Percentiles rank a stretch among this genome's conserved stretches.
These are phyloP conservation scores for Aphelocoma californica DNA, from an alignment of 2,797 vertebrate species.

Conservation along the genomic window DNA sequence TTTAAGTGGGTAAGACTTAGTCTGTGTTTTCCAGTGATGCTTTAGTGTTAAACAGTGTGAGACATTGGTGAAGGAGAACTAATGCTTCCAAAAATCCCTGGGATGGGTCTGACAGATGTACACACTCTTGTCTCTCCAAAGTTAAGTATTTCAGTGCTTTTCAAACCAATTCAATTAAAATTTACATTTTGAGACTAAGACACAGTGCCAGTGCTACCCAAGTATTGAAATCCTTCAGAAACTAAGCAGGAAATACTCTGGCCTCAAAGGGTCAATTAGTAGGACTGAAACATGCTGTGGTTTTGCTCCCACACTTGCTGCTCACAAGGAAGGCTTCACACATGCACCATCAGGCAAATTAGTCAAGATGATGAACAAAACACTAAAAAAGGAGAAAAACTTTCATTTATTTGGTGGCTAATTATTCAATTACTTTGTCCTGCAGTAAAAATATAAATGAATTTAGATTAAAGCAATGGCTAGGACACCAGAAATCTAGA, in stretches of 20 bases:
- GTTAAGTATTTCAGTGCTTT: not conserved
- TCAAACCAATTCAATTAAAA: not conserved
- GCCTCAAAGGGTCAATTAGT: not conserved
- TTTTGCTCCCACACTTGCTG: rapidly evolving
- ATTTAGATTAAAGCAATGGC: not conserved
- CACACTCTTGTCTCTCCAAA: too few species aligned
- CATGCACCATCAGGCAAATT: not conserved
- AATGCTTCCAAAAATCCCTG: not conserved
- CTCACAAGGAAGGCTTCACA: not conserved
- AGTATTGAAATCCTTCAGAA: not conserved
- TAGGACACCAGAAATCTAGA: not conserved
- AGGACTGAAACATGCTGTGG: not conserved
- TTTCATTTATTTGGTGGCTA: not conserved
- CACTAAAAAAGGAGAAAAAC: not conserved
- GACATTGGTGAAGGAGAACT: not conserved
- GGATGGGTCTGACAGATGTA: not conserved
- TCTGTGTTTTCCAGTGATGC: not conserved
- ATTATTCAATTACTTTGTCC: not conserved
- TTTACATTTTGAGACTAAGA: not conserved
- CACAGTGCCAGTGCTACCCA: not conserved
- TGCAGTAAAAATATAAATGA: not conserved
- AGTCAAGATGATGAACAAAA: not conserved
- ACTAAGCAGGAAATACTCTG: not conserved
- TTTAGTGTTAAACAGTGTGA: not conserved
- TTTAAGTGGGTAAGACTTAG: not conserved